Evolutionary conservation across 2,888 invertebrate genomes (phyloP), one percentile per base, ranked within the genome.

Genomic region (Hirtodrosophila duncani): DNA sequence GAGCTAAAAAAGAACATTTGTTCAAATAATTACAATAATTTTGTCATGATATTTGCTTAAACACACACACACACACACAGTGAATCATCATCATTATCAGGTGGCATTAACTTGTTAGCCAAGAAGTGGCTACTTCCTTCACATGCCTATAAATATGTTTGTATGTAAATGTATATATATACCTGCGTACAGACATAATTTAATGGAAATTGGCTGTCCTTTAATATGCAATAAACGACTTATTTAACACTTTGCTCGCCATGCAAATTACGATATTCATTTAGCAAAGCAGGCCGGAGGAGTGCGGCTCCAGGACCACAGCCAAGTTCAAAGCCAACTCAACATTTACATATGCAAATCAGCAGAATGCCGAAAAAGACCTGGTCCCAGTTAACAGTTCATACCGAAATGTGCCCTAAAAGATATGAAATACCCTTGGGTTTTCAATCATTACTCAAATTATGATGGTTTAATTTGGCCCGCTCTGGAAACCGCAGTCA

Each of bases 141-240:
- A 63, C 60, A 60, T 65, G 65, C 61, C 49, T 61, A 55, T 43
- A 20, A 4, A 20, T 20, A 4, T 20, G n/a, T n/a, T n/a, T n/a
- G n/a, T n/a, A n/a, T n/a, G n/a, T n/a, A n/a, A 9, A 27, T 31
- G 20, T 37, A 11, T 23, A 30, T 29, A 14, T 13, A 26, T 59
- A n/a, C 20, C 10, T 5, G n/a, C 67, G 58, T 48, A 43, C 55
- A 45, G 48, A 57, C 53, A 65, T 79, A 67, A 80, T 78, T 74
- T 59, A 62, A 67, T 75, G 62, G 46, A 80, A 72, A 72, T 72
- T 72, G 80, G 50, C 62, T 71, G 72, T 71, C 65, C 59, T 58
- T 74, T 68, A 79, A 72, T 80, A 80, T 66, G 68, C 68, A 57
- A 72, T 80, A 77, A 74, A 78, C 81, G 81, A 72, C 81, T 72